A percentile compares a stretch with the other conserved stretches of the same genome.
phyloP scores from a whole-genome alignment of 2,888 invertebrate species.

The Hecatera dysodea region DNA sequence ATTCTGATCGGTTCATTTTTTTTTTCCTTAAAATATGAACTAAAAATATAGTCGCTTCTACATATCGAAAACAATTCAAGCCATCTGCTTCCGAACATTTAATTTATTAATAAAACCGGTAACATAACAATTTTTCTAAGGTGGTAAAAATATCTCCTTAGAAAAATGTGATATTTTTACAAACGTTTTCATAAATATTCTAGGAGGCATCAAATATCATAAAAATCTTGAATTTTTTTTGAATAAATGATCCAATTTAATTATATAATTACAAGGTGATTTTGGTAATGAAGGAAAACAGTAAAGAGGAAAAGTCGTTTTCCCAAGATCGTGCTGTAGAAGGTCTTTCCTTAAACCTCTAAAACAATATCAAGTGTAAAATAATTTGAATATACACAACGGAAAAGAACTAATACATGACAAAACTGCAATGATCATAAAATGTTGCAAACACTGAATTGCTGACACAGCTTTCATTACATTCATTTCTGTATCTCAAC shows the following conservation, averaged over 20 bases:
- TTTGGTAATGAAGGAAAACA: conserved; percentile 49
- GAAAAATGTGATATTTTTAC: conserved; percentile 18
- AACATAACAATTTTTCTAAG: no score
- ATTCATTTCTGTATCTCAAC: background rate
- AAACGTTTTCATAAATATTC: background rate
- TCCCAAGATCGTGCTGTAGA: conserved; percentile 41
- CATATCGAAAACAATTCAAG: background rate
- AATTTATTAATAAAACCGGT: conserved; percentile 28
- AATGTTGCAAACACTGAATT: conserved; percentile 1
- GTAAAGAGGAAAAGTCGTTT: conserved; percentile 44
- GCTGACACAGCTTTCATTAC: conserved; percentile 16
- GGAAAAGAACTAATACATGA: background rate
- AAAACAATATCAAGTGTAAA: background rate
- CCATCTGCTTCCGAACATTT: background rate
- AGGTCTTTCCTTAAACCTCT: conserved; percentile 43
- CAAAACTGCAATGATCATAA: background rate
- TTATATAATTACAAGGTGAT: conserved; percentile 29
- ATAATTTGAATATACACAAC: background rate
- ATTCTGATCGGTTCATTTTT: no score
- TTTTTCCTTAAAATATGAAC: background rate
- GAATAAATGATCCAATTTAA: conserved; percentile 4
- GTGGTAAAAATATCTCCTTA: conserved; percentile 8
- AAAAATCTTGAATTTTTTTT: background rate
- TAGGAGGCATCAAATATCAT: background rate
- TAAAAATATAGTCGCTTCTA: background rate